Conservation (phyloP, 2,113 vertebrate genomes). For the Lophotis ruficrista region DNA sequence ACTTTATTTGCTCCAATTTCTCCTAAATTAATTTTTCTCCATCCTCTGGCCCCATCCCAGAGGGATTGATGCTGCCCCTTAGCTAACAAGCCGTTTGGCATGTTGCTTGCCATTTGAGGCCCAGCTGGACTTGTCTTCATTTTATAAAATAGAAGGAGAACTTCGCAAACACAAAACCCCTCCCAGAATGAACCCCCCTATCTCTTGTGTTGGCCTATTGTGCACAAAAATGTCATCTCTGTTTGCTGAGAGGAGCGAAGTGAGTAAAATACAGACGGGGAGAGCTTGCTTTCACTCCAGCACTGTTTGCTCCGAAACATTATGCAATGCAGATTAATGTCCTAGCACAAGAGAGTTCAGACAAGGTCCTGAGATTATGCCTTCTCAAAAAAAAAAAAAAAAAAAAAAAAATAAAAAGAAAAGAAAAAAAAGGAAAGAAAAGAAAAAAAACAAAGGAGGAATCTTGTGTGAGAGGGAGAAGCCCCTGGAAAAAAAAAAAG, state of each 20-base stretch:
- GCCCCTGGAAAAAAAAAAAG: background rate
- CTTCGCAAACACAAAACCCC: background rate
- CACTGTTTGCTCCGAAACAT: slow-evolving; percentile 21
- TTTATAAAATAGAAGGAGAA: background rate
- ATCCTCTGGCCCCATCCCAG: background rate
- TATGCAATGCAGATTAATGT: slow-evolving; percentile 47
- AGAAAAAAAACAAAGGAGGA: background rate
- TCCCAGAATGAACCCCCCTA: background rate
- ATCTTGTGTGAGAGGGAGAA: background rate
- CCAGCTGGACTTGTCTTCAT: background rate
- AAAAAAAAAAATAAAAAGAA: too few relatives aligned
- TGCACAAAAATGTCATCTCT: slow-evolving; percentile 57
- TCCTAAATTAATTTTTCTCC: background rate
- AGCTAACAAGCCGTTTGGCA: slow-evolving; percentile 11
- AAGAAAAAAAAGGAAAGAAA: too few relatives aligned
- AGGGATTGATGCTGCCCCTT: background rate
- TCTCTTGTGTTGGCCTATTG: slow-evolving; percentile 9
- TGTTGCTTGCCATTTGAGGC: background rate
- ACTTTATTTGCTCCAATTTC: background rate
- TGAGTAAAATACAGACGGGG: background rate
- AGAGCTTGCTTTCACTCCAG: slow-evolving; percentile 23
- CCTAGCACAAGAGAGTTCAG: slow-evolving; percentile 29
- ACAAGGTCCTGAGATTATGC: slow-evolving; percentile 25
- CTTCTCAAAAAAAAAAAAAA: background rate
- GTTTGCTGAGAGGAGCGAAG: slow-evolving; percentile 45